phyloP scores from a whole-genome alignment of 2,797 vertebrate species.

The Tadarida brasiliensis region DNA sequence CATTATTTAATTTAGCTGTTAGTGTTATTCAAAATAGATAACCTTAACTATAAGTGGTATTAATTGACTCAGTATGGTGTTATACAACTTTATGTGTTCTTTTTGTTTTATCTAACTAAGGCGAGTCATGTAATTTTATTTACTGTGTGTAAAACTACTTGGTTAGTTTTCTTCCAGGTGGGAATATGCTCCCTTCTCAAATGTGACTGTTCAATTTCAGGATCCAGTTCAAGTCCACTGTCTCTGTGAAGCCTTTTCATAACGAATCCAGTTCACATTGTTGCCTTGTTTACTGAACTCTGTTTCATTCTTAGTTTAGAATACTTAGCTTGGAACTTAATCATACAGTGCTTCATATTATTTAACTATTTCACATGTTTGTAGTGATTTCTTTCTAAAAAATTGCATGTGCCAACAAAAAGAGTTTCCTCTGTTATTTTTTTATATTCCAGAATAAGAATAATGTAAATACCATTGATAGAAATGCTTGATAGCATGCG shows the following conservation, averaged over 20 bases:
- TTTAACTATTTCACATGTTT: background rate
- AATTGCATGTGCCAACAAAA: slow-evolving; percentile 21
- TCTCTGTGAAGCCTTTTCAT: background rate
- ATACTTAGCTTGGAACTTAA: slow-evolving; percentile 25
- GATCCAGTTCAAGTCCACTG: background rate
- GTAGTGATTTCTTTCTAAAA: slow-evolving; percentile 24
- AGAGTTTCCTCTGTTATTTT: slow-evolving; percentile 45
- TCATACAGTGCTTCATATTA: background rate
- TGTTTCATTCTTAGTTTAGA: background rate
- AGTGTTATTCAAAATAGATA: background rate
- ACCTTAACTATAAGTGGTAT: background rate
- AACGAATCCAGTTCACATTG: background rate
- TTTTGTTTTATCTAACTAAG: slow-evolving; percentile 16
- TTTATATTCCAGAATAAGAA: slow-evolving; percentile 57
- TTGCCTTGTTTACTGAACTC: background rate
- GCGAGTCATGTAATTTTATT: background rate
- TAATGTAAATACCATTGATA: slow-evolving; percentile 26
- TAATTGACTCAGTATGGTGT: background rate
- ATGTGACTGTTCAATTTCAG: background rate
- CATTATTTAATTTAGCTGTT: slow-evolving; percentile 2
- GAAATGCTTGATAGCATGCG: background rate
- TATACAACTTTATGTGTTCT: background rate
- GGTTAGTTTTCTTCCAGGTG: slow-evolving; percentile 8
- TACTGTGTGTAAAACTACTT: background rate
- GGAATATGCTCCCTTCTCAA: background rate